A percentile compares a stretch with the other conserved stretches of the same genome.
Evolutionary conservation across 1,140 invertebrate genomes (phyloP).

Genomic region (Camponotus vicinus): DNA sequence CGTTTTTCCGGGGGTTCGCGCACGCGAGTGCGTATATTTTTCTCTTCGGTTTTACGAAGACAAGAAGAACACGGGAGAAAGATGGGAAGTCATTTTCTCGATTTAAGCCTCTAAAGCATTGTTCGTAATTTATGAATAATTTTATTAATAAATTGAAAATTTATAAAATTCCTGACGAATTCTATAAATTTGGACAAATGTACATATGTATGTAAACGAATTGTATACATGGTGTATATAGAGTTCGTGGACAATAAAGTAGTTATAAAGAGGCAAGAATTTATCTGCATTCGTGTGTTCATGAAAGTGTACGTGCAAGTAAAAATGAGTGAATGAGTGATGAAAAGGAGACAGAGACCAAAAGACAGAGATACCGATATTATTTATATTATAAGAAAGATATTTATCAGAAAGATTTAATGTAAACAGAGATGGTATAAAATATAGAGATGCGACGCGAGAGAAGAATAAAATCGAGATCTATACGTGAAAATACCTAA

Average conservation of each 20-base stretch:
- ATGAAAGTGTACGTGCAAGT: conserved; percentile 9
- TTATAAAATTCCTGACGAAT: conserved; percentile 29
- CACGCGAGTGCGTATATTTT: neutral
- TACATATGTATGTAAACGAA: conserved; percentile 67
- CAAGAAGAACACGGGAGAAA: neutral
- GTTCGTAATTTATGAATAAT: conserved; percentile 1
- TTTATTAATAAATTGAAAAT: conserved; percentile 48
- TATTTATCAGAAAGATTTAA: conserved; percentile 78
- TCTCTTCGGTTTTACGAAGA: conserved; percentile 78
- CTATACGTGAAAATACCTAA: conserved; percentile 66
- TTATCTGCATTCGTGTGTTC: conserved; percentile 57
- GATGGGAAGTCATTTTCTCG: too few relatives aligned
- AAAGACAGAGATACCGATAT: conserved; percentile 72
- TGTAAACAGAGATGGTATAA: conserved; percentile 81
- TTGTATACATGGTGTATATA: conserved; percentile 79
- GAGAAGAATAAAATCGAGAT: conserved; percentile 76
- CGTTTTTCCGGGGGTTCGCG: too few relatives aligned
- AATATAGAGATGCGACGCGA: conserved; percentile 74
- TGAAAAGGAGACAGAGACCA: conserved; percentile 47
- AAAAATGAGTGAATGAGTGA: conserved; percentile 28
- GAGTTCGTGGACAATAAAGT: conserved; percentile 81
- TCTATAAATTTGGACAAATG: conserved; percentile 60
- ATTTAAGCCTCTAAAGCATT: too few relatives aligned
- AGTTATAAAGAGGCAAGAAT: conserved; percentile 47
- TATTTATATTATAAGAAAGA: conserved; percentile 82